Base-by-base conservation (phyloP, 2,113 vertebrate species). In the Dendropsophus ebraccatus region DNA sequence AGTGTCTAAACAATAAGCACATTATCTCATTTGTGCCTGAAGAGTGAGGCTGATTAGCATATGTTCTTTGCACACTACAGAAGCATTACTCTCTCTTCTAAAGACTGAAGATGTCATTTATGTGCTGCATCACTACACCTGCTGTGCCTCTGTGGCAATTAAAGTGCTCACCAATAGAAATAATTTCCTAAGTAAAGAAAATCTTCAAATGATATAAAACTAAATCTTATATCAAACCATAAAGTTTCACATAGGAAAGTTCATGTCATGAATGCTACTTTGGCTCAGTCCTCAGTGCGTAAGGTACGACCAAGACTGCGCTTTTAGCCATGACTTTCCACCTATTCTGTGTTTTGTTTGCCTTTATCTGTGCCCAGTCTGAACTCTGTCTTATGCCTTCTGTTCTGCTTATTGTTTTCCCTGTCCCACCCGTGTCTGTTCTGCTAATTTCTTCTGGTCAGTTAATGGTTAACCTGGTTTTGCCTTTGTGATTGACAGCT, bases 1-100 rank as follows among this genome's bases (percentile, higher is more conserved):
- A 93, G 92, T 93, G 93, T 95, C 94, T 96, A 96, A 96, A 96
- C 94, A 96, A 95, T 95, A 94, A 95, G 87, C 92, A 92, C 92
- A 95, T 96, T 95, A 96, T 95, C 94, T 94, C 94, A 93, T 94
- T 94, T 95, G 92, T 7, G 92, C 94, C 93, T 94, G 94, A 95
- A 94, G 95, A 95, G 92, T 93, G 90, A 88, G 91, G 93, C 93
- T 95, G 92, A 96, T 96, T 96, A 95, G 93, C 95, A 95, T 95
- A 95, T 94, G 95, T 93, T 95, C 93, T 92, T 87, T 90, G 91
- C 88, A 90, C 1, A 52, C 88, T 93, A 90, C 89, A 94, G 92
- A 90, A 92, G 90, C 90, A 93, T 89, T 93, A 90, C 88, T 94
- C 89, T 94, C 93, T 93, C 91, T 93, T 93, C 92, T 94, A 89